These are phyloP conservation scores for Perca fluviatilis DNA, from an alignment of 2,113 vertebrate species.

Conservation along the genomic window DNA sequence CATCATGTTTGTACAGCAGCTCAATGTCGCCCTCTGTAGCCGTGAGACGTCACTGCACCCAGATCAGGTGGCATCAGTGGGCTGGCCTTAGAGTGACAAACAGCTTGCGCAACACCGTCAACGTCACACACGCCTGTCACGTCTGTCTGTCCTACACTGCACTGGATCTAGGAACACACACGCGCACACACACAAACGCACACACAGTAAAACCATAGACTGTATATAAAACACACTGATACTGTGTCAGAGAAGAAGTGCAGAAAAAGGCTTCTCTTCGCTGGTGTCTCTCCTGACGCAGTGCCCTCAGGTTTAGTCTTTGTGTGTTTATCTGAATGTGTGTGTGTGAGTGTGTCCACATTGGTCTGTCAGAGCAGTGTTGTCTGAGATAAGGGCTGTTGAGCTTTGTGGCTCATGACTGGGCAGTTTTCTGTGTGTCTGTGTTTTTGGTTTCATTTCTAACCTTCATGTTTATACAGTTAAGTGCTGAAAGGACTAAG, in stretches of 20 bases:
- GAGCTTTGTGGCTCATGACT: conserved; percentile 44
- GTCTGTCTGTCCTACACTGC: conserved; percentile 37
- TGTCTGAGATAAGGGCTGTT: conserved; percentile 32
- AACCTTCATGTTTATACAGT: neutral
- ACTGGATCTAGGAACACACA: conserved; percentile 17
- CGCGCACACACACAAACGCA: conserved; percentile 25
- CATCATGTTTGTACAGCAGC: neutral
- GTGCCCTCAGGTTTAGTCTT: conserved; percentile 55
- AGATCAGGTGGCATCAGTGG: conserved; percentile 32
- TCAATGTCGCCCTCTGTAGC: conserved; percentile 56
- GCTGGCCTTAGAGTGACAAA: conserved; percentile 63
- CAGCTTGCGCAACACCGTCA: conserved; percentile 78
- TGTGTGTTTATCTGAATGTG: conserved; percentile 26
- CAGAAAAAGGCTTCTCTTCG: conserved; percentile 45
- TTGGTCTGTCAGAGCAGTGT: conserved; percentile 8
- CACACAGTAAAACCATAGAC: neutral
- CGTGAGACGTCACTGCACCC: conserved; percentile 27
- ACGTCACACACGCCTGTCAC: conserved; percentile 45
- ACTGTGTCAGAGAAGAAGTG: conserved; percentile 28
- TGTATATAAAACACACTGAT: conserved; percentile 1
- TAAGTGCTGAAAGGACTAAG: neutral
- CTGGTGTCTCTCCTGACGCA: conserved; percentile 49
- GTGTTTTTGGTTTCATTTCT: neutral
- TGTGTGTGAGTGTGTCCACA: conserved; percentile 8
- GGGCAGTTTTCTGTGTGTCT: conserved; percentile 39